Percentiles rank a stretch among this genome's conserved stretches.
Conservation (phyloP, 2,888 invertebrate species). For the Molanna angustata region DNA sequence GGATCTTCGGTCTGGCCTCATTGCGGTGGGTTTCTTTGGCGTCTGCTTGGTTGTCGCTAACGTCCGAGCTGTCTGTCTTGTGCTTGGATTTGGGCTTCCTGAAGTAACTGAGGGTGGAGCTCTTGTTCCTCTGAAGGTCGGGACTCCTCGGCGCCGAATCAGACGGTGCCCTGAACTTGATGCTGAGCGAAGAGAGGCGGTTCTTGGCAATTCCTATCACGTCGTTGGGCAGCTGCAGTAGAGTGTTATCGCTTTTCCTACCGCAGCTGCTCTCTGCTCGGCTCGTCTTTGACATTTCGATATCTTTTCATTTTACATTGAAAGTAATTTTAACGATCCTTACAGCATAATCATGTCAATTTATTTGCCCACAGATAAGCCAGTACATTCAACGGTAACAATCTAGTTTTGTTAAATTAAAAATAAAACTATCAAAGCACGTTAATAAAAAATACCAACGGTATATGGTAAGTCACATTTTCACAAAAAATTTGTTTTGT, state of each 20-base stretch:
- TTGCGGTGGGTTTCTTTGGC: conserved; percentile 35
- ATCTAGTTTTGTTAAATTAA: too few relatives aligned
- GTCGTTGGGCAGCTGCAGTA: conserved; percentile 50
- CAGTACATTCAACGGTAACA: too few relatives aligned
- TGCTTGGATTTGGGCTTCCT: conserved; percentile 47
- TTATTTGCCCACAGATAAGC: too few relatives aligned
- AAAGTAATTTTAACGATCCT: too few relatives aligned
- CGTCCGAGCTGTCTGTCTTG: conserved; percentile 45
- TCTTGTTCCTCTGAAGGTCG: conserved; percentile 36
- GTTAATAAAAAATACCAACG: too few relatives aligned
- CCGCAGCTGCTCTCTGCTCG: conserved; percentile 34
- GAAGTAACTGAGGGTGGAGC: conserved; percentile 48
- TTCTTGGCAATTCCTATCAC: conserved; percentile 49
- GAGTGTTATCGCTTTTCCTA: conserved; percentile 45
- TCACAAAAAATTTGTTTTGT: too few relatives aligned
- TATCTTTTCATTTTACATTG: conserved; percentile 15
- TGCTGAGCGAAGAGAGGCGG: conserved; percentile 48
- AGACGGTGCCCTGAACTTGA: conserved; percentile 48
- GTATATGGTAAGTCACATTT: too few relatives aligned
- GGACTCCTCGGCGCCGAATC: conserved; percentile 38
- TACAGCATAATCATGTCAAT: too few relatives aligned
- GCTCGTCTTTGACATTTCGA: conserved; percentile 20
- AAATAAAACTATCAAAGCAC: too few relatives aligned
- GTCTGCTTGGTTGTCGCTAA: conserved; percentile 40
- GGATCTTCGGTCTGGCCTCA: conserved; percentile 14